Conservation (phyloP, 2,888 invertebrate genomes). For the Aphodius granarius region DNA sequence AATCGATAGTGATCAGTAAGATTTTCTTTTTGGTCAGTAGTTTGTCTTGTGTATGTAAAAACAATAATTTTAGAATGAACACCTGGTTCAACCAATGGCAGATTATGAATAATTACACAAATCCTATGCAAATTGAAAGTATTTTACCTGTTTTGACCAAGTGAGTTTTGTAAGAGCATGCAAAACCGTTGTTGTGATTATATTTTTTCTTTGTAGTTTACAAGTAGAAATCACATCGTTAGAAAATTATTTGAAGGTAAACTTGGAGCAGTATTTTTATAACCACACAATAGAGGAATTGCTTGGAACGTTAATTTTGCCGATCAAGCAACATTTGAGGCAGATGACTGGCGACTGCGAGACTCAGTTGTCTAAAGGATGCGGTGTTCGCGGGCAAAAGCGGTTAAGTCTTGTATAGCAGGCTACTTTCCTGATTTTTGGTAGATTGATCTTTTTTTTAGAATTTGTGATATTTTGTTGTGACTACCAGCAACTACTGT, state of each 20-base stretch:
- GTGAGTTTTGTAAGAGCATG: too few relatives aligned
- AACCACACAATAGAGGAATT: constrained; percentile 64
- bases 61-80: constrained; percentile 56
- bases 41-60: constrained; percentile 3
- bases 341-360: constrained; percentile 59
- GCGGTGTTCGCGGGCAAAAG: constrained; percentile 49
- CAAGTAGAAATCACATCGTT: constrained; percentile 57
- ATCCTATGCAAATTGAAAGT: constrained; percentile 65
- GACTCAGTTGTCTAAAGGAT: constrained; percentile 55
- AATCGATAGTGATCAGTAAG: constrained; percentile 48
- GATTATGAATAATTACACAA: constrained; percentile 64
- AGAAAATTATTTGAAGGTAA: constrained; percentile 57
- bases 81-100: constrained; percentile 77
- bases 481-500: background rate
- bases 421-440: background rate
- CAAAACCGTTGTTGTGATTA: too few relatives aligned
- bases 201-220: too few relatives aligned
- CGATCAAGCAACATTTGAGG: constrained; percentile 56
- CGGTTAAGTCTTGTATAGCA: constrained; percentile 35
- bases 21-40: background rate
- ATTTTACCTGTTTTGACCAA: constrained; percentile 60
- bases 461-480: background rate
- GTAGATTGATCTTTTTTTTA: background rate
- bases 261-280: constrained; percentile 60
- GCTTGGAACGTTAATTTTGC: constrained; percentile 60